A percentile compares a stretch with the other conserved stretches of the same genome.
These are phyloP conservation scores for Todus mexicanus DNA, from an alignment of 2,797 vertebrate genomes.

Conservation along the genomic window DNA sequence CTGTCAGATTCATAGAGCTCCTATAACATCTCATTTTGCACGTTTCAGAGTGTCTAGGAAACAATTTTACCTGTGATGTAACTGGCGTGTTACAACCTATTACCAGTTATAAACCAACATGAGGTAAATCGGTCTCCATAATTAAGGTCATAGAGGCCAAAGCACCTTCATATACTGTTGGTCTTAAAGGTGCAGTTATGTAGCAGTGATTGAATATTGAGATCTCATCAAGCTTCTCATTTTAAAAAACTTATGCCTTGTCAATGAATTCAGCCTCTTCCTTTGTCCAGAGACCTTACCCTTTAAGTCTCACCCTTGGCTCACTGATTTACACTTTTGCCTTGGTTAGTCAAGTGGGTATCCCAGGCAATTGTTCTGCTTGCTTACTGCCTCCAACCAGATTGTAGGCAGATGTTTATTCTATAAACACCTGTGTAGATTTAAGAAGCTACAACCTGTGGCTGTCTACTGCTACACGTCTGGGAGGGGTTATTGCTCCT, in stretches of 20 bases:
- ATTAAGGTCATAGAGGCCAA: background rate
- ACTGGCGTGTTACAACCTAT: background rate
- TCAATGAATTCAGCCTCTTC: background rate
- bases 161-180: background rate
- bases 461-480: background rate
- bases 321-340: background rate
- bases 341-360: background rate
- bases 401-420: background rate
- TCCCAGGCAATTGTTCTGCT: background rate
- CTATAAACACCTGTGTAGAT: background rate
- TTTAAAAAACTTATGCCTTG: background rate
- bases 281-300: background rate
- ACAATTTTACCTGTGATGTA: background rate
- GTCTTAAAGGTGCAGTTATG: background rate
- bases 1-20: background rate
- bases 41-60: background rate
- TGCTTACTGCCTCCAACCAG: background rate
- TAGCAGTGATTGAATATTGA: background rate
- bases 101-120: background rate
- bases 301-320: background rate
- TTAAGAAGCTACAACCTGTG: background rate
- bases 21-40: slow-evolving; percentile 11
- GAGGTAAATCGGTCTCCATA: background rate
- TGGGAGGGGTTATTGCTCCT: background rate
- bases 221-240: background rate